Evolutionary conservation across 2,113 vertebrate species (phyloP).

Genomic region (Tachuris rubrigastra): DNA sequence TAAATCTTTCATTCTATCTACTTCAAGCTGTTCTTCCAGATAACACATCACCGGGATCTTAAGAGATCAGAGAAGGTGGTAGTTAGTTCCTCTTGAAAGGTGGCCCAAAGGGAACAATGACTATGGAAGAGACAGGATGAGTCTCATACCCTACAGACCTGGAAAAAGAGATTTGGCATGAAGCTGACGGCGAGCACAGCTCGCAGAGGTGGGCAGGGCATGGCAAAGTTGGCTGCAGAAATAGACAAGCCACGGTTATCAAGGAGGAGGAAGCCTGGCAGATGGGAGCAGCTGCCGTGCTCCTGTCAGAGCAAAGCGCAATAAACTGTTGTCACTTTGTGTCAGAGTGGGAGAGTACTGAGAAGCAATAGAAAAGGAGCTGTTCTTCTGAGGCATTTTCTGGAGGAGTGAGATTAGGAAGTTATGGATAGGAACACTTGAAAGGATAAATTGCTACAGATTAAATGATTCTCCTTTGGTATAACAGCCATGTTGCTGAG

Average conservation of each 20-base stretch:
- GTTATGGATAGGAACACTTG: not conserved
- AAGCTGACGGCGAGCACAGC: accelerated
- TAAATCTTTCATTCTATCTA: not conserved
- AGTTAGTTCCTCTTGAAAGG: not conserved
- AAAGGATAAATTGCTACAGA: not conserved
- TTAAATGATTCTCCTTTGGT: not conserved
- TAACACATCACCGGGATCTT: not conserved
- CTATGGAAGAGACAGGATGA: not conserved
- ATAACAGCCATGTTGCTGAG: not conserved
- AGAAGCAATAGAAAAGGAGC: not conserved
- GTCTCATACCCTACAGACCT: not conserved
- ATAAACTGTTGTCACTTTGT: not conserved
- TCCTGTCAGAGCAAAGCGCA: not conserved
- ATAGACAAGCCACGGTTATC: not conserved
- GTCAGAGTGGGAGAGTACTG: not conserved
- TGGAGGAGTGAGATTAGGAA: not conserved
- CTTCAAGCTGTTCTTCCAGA: not conserved
- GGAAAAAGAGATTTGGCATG: not conserved
- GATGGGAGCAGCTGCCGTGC: not conserved
- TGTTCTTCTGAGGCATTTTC: not conserved
- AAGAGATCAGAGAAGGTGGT: not conserved
- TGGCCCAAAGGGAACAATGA: not conserved
- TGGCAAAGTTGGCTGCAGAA: not conserved
- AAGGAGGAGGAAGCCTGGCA: not conserved
- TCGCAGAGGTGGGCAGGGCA: not conserved